These are phyloP conservation scores for Daphoenositta chrysoptera DNA, from an alignment of 2,113 vertebrate species.

Conservation along the genomic window DNA sequence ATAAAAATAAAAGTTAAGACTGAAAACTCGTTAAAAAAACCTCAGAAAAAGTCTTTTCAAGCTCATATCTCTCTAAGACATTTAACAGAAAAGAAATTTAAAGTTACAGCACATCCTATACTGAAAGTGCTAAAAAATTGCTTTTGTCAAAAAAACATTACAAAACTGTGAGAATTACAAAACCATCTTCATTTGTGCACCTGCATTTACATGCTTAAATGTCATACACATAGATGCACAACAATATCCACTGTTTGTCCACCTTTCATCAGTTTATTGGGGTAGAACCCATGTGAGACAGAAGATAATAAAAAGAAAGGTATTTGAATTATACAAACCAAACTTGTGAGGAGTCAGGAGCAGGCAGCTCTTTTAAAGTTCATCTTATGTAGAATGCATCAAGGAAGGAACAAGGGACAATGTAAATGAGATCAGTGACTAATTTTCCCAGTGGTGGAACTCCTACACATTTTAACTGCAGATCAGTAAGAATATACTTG, in stretches of 20 bases:
- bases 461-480: slow-evolving; percentile 21
- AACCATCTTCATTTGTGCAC: not conserved
- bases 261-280: not conserved
- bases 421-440: slow-evolving; percentile 44
- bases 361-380: slow-evolving; percentile 22
- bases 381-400: not conserved
- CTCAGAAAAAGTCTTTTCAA: not conserved
- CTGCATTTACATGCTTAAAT: not conserved
- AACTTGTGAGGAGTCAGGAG: not conserved
- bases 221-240: not conserved
- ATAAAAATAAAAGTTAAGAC: not conserved
- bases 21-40: not conserved
- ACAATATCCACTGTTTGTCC: not conserved
- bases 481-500: not conserved
- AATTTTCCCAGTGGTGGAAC: slow-evolving; percentile 36
- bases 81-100: not conserved
- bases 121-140: not conserved
- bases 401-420: slow-evolving; percentile 11
- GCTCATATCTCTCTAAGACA: not conserved
- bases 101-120: not conserved
- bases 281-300: not conserved
- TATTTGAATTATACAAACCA: not conserved
- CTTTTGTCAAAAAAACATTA: not conserved
- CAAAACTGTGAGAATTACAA: not conserved
- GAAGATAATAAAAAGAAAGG: not conserved